A percentile compares a stretch with the other conserved stretches of the same genome.
Evolutionary conservation across 2,113 vertebrate species (phyloP).

Genomic region (Bubo bubo): DNA sequence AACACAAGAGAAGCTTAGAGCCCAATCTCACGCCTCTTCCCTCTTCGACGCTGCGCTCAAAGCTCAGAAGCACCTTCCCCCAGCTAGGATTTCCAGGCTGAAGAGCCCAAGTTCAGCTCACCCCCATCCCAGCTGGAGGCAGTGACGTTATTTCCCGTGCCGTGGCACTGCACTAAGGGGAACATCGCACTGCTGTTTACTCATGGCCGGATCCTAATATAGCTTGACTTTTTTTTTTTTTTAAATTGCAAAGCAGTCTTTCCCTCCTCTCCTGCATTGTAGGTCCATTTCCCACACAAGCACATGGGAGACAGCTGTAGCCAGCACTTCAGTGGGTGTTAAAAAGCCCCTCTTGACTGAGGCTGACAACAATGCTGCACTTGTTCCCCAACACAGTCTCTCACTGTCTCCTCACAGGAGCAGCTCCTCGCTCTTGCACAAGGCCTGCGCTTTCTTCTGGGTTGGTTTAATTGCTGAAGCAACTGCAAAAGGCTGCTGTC

Average conservation of each 20-base stretch:
- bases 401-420: neutral
- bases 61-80: neutral
- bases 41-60: neutral
- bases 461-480: neutral
- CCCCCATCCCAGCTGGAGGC: neutral
- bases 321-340: conserved; percentile 49
- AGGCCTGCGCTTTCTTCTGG: neutral
- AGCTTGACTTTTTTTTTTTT: neutral
- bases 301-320: conserved; percentile 56
- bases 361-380: neutral
- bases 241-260: neutral
- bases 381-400: conserved; percentile 53
- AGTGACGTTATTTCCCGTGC: neutral
- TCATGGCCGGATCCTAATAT: neutral
- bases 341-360: conserved; percentile 40
- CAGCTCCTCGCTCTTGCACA: neutral
- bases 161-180: neutral
- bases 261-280: neutral
- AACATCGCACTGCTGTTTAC: neutral
- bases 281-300: neutral
- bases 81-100: neutral
- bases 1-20: neutral
- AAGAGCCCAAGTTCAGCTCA: neutral
- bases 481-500: neutral
- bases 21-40: neutral